Conservation (phyloP, 1,140 invertebrate genomes). For the Diploscapter pachys region DNA sequence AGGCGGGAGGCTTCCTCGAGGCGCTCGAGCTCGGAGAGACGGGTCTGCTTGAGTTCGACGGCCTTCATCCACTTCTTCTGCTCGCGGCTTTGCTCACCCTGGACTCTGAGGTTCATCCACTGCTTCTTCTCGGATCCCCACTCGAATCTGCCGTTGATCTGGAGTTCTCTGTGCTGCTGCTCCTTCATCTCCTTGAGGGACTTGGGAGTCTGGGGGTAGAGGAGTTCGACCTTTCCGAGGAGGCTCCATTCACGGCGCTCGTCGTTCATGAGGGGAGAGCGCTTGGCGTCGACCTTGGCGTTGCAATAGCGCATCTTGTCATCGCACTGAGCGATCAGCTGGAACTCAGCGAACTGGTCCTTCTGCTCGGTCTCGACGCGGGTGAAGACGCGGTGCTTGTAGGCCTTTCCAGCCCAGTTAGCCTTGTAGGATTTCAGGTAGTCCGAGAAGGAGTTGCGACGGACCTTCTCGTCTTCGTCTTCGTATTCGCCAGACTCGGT, state of each 20-base stretch:
- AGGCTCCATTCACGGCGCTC: constrained; percentile 23
- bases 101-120: constrained; percentile 14
- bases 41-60: constrained; percentile 8
- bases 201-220: constrained; percentile 20
- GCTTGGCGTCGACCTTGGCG: constrained; percentile 3
- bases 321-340: constrained; percentile 10
- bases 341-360: constrained; percentile 9
- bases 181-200: constrained; percentile 20
- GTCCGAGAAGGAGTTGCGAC: not conserved
- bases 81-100: constrained; percentile 32
- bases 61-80: constrained; percentile 29
- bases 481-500: constrained; percentile 20
- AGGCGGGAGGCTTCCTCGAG: constrained; percentile 23
- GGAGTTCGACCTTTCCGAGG: not conserved
- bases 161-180: constrained; percentile 6
- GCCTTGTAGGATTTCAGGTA: constrained; percentile 8
- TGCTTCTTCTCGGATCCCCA: constrained; percentile 25
- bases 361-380: constrained; percentile 17
- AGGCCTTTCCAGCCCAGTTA: constrained; percentile 21
- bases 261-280: constrained; percentile 5
- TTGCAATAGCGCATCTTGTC: constrained; percentile 16
- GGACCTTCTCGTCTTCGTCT: constrained; percentile 1
- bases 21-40: constrained; percentile 5
- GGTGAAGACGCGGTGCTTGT: constrained; percentile 24
- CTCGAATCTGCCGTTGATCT: not conserved